phyloP scores from a whole-genome alignment of 2,888 invertebrate genomes.

The Pheosia tremula region DNA sequence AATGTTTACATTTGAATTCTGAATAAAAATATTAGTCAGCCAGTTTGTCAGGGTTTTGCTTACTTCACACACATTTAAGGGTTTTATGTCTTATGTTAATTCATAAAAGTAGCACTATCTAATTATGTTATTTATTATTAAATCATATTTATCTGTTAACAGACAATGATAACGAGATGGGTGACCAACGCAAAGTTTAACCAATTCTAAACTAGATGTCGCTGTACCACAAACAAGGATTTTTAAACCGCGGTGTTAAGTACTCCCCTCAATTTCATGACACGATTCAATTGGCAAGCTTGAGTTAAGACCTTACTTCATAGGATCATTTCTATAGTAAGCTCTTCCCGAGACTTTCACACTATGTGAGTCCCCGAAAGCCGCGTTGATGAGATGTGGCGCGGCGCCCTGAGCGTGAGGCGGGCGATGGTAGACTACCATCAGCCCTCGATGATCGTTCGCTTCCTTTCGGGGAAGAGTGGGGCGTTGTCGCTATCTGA shows the following conservation, averaged over 20 bases:
- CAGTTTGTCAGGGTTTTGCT: too few relatives aligned
- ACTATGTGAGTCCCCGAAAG: slow-evolving; percentile 6
- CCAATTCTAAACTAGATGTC: background rate
- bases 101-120: too few relatives aligned
- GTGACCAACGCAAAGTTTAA: background rate
- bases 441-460: slow-evolving; percentile 10
- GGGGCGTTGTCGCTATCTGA: slow-evolving; percentile 9
- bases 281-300: background rate
- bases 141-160: background rate
- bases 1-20: slow-evolving; percentile 34
- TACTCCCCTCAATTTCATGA: background rate
- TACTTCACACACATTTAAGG: too few relatives aligned
- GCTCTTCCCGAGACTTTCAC: slow-evolving; percentile 8
- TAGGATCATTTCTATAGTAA: slow-evolving; percentile 11
- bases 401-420: slow-evolving; percentile 9
- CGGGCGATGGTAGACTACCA: slow-evolving; percentile 8
- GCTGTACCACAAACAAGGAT: background rate
- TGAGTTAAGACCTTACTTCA: slow-evolving; percentile 7
- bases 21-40: slow-evolving; percentile 9
- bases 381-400: slow-evolving; percentile 7
- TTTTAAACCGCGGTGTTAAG: background rate
- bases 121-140: too few relatives aligned
- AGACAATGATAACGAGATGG: background rate
- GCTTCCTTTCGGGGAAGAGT: slow-evolving; percentile 1
- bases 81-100: too few relatives aligned